Conservation (phyloP, 2,113 vertebrate genomes). For the Potamarius usumacintae region DNA sequence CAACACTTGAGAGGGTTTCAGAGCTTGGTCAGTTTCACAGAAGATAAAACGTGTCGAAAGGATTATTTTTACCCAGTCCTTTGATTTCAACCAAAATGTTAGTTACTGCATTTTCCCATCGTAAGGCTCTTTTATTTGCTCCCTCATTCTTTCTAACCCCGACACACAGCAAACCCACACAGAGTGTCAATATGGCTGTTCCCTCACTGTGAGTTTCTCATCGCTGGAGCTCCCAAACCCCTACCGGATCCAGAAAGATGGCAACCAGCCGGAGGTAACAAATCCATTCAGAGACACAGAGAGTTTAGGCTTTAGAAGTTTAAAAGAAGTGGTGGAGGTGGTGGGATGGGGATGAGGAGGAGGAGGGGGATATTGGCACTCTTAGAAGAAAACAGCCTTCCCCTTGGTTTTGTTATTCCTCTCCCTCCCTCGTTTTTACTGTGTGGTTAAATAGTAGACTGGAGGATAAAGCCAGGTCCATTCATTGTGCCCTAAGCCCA, state of each 20-base stretch:
- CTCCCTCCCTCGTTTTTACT: slow-evolving; percentile 53
- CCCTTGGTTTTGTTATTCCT: slow-evolving; percentile 41
- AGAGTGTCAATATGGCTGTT: slow-evolving; percentile 50
- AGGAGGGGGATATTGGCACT: slow-evolving; percentile 44
- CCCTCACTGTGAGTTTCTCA: slow-evolving; percentile 64
- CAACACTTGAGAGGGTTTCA: not conserved
- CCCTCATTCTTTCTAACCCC: slow-evolving; percentile 5
- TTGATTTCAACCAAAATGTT: not conserved
- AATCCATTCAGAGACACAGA: slow-evolving; percentile 61
- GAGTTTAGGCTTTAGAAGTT: slow-evolving; percentile 44
- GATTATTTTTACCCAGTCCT: not conserved
- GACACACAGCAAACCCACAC: slow-evolving; percentile 42
- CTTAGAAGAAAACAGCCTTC: slow-evolving; percentile 60
- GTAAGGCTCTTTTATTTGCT: slow-evolving; percentile 3
- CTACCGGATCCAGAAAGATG: slow-evolving; percentile 65
- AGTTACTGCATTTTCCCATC: not conserved
- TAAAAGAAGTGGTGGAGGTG: slow-evolving; percentile 17
- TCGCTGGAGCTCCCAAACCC: slow-evolving; percentile 68
- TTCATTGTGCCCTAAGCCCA: slow-evolving; percentile 70
- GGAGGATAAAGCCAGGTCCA: slow-evolving; percentile 73
- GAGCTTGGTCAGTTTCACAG: not conserved
- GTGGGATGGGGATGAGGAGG: not conserved
- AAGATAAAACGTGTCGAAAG: not conserved
- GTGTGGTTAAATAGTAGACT: slow-evolving; percentile 73
- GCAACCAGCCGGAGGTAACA: slow-evolving; percentile 71